Evolutionary conservation across 2,113 vertebrate species (phyloP).

Genomic region (Trochalopteron elliotii): DNA sequence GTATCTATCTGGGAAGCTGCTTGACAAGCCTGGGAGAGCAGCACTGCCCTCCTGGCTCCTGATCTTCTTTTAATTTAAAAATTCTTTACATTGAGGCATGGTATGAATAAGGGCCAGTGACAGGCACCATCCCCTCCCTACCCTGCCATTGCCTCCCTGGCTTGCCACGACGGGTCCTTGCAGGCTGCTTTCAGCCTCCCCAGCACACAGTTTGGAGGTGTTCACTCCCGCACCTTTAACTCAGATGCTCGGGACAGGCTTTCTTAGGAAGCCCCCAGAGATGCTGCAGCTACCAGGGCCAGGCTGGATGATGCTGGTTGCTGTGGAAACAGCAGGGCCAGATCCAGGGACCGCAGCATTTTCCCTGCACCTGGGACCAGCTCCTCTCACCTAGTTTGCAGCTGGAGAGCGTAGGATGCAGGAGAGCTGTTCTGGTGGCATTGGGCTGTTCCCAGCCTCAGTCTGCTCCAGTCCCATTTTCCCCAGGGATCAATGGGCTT

Average conservation of each 20-base stretch:
- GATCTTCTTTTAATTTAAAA: background rate
- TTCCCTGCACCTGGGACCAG: background rate
- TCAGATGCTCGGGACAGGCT: background rate
- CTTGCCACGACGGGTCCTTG: background rate
- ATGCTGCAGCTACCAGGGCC: background rate
- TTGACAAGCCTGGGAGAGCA: background rate
- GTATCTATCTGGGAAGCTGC: background rate
- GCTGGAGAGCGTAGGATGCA: rapidly evolving
- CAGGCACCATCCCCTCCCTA: background rate
- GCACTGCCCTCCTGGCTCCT: background rate
- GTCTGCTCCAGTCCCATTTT: background rate
- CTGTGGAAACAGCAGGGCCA: constrained; percentile 30
- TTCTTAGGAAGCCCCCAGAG: constrained; percentile 26
- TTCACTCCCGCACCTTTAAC: background rate
- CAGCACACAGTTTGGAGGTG: rapidly evolving
- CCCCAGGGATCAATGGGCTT: rapidly evolving
- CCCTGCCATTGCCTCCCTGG: background rate
- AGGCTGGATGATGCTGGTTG: constrained; percentile 23
- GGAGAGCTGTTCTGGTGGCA: background rate
- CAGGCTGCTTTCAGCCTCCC: background rate
- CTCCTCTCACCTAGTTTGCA: background rate
- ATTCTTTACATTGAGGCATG: background rate
- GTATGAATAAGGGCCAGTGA: background rate
- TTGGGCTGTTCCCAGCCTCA: background rate
- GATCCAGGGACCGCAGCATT: background rate